Conservation (phyloP, 2,797 vertebrate species). For the Hylomyscus alleni region DNA sequence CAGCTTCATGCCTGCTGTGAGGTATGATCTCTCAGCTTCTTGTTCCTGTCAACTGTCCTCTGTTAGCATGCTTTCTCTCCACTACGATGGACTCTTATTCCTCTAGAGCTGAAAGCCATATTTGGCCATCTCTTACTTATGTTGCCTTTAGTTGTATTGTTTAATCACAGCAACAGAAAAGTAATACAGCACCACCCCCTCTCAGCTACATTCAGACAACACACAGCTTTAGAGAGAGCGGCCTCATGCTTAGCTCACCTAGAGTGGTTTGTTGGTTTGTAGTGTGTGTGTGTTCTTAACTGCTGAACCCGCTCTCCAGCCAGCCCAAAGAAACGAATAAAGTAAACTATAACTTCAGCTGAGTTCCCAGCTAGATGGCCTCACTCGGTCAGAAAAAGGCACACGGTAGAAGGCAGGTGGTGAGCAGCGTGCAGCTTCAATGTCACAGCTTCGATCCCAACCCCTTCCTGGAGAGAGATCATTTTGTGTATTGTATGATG, state of each 20-base stretch:
- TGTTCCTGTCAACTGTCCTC: not conserved
- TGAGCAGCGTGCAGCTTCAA: not conserved
- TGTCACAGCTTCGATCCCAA: not conserved
- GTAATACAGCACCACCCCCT: not conserved
- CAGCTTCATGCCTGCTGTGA: not conserved
- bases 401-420: not conserved
- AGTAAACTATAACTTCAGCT: not conserved
- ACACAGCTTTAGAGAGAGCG: not conserved
- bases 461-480: not conserved
- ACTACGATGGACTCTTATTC: not conserved
- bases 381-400: not conserved
- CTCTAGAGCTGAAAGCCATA: not conserved
- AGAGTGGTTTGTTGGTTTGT: no score
- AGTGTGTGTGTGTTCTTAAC: no score
- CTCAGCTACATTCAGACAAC: not conserved
- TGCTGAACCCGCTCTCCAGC: not conserved
- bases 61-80: no score
- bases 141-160: not conserved
- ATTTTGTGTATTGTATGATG: not conserved
- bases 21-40: not conserved
- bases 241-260: not conserved
- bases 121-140: no score
- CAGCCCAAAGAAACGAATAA: not conserved
- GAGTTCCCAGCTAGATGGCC: not conserved
- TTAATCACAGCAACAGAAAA: not conserved